phyloP scores from a whole-genome alignment of 2,888 invertebrate genomes.

The Sinhomidia bicolor region DNA sequence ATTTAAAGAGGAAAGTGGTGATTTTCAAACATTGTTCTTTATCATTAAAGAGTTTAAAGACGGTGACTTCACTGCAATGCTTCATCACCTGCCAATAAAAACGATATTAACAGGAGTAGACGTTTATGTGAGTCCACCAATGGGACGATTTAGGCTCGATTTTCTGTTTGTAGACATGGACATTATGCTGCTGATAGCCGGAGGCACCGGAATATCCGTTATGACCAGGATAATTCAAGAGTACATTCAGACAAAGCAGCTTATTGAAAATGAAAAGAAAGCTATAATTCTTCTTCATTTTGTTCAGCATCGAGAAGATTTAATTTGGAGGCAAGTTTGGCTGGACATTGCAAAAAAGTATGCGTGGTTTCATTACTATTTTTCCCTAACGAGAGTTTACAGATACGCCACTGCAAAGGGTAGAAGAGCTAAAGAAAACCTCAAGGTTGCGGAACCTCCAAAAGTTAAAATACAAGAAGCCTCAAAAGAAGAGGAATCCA shows the following conservation, averaged over 20 bases:
- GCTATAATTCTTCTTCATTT: slow-evolving; percentile 10
- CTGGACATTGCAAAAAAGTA: background rate
- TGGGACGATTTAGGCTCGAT: slow-evolving; percentile 42
- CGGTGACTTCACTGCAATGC: slow-evolving; percentile 59
- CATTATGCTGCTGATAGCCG: slow-evolving; percentile 52
- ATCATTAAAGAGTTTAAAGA: slow-evolving; percentile 66
- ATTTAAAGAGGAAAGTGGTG: slow-evolving; percentile 34
- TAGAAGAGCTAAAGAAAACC: background rate
- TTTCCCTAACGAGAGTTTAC: slow-evolving; percentile 39
- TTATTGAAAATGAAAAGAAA: background rate
- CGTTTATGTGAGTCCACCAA: slow-evolving; percentile 40
- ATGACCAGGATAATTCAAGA: slow-evolving; percentile 58
- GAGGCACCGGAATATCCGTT: slow-evolving; percentile 60
- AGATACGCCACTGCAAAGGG: background rate
- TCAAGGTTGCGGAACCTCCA: background rate
- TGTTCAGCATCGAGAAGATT: slow-evolving; percentile 35
- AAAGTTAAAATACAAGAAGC: background rate
- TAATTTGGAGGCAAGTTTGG: slow-evolving; percentile 51
- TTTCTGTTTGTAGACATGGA: slow-evolving; percentile 48
- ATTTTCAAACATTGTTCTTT: slow-evolving; percentile 53
- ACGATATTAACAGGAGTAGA: slow-evolving; percentile 24
- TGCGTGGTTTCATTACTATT: slow-evolving; percentile 40
- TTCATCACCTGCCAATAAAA: slow-evolving; percentile 46
- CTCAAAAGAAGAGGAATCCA: background rate
- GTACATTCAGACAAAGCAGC: background rate